Conservation (phyloP, 2,888 invertebrate species). For the Acrobeloides nanus region DNA sequence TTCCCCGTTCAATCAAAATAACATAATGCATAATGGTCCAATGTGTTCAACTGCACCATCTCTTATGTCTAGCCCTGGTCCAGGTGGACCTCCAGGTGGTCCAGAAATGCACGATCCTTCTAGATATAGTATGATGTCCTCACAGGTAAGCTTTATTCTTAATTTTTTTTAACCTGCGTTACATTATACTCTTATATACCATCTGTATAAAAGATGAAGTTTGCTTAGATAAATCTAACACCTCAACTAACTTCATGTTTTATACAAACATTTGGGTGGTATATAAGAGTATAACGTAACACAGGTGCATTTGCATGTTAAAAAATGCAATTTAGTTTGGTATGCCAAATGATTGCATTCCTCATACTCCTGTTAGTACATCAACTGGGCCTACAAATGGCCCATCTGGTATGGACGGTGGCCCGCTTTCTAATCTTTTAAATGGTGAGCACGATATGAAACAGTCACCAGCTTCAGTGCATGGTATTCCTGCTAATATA, state of each 20-base stretch:
- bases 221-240: no score
- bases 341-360: no score
- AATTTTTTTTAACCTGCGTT: no score
- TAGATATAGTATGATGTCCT: constrained; percentile 5
- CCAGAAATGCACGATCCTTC: constrained; percentile 6
- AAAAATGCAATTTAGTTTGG: no score
- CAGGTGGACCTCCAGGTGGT: constrained; percentile 8
- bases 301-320: no score
- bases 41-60: constrained; percentile 28
- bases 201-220: no score
- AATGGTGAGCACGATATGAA: constrained; percentile 36
- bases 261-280: constrained; percentile 27
- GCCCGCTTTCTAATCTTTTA: constrained; percentile 16
- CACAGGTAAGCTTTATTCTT: no score
- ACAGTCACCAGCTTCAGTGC: constrained; percentile 32
- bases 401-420: neutral
- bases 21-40: constrained; percentile 35
- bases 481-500: constrained; percentile 18
- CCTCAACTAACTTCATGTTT: constrained; percentile 2
- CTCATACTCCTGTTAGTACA: constrained; percentile 21
- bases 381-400: neutral
- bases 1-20: constrained; percentile 9
- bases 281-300: no score
- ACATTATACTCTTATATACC: no score
- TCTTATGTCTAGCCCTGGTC: constrained; percentile 33